Conservation (phyloP, 2,888 invertebrate species). For the Cephus pulcher region DNA sequence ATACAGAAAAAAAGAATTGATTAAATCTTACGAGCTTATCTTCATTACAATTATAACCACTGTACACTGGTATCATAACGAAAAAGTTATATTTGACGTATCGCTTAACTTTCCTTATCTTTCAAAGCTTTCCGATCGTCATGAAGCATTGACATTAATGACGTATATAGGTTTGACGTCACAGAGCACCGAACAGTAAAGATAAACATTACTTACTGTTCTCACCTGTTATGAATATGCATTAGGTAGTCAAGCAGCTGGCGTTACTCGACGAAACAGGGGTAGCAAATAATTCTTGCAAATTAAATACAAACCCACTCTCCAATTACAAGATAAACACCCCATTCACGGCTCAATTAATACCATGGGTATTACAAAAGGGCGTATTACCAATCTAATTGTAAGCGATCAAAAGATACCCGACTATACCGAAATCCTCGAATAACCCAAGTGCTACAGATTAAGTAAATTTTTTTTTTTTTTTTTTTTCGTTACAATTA, state of each 20-base stretch:
- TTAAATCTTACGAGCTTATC: neutral
- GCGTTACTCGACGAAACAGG: neutral
- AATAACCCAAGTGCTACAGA: neutral
- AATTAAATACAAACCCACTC: neutral
- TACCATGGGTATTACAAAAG: neutral
- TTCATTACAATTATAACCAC: neutral
- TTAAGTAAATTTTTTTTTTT: neutral
- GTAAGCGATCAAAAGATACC: neutral
- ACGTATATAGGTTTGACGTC: neutral
- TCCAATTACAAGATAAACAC: neutral
- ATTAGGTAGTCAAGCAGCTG: neutral
- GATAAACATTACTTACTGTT: neutral
- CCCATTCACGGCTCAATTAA: neutral
- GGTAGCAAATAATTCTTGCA: neutral
- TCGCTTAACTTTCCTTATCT: neutral
- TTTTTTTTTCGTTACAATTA: neutral
- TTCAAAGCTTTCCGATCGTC: neutral
- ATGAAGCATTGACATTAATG: neutral
- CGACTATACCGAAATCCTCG: neutral
- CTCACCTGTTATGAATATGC: neutral
- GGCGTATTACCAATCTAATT: neutral
- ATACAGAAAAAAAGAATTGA: neutral
- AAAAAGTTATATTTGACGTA: neutral
- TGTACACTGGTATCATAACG: neutral
- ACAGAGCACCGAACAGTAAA: neutral